phyloP scores from a whole-genome alignment of 2,113 vertebrate genomes.

The Indicator indicator region DNA sequence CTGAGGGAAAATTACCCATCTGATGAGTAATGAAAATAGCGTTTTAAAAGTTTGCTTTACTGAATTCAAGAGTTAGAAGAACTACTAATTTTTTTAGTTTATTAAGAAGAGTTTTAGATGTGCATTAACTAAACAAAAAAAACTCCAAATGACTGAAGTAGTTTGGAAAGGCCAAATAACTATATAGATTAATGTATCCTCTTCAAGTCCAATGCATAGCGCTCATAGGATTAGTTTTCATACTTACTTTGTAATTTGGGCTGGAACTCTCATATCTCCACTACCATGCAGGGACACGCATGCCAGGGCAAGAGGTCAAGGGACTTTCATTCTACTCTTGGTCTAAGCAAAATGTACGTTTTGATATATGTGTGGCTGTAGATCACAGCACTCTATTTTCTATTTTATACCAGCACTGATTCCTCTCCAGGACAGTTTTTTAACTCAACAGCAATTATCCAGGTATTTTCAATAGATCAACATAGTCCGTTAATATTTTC shows the following conservation, averaged over 20 bases:
- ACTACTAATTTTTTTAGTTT: no score
- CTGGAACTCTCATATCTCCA: background rate
- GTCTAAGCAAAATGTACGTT: background rate
- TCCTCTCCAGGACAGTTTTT: background rate
- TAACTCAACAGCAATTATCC: background rate
- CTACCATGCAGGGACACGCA: background rate
- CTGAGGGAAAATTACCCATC: background rate
- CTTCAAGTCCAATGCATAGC: background rate
- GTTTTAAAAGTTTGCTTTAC: background rate
- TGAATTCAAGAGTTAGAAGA: background rate
- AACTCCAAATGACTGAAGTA: background rate
- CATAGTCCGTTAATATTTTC: background rate
- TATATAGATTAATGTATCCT: background rate
- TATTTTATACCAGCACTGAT: background rate
- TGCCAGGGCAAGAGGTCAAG: background rate
- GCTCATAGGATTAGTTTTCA: background rate
- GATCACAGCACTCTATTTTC: background rate
- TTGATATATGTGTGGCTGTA: background rate
- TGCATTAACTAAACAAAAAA: background rate
- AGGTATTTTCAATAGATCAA: background rate
- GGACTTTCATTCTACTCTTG: background rate
- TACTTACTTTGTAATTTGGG: background rate
- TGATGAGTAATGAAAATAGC: background rate
- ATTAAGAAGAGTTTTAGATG: background rate
- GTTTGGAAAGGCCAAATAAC: background rate